These are phyloP conservation scores for Anas capensis DNA, from an alignment of 2,797 vertebrate genomes.

Conservation along the genomic window DNA sequence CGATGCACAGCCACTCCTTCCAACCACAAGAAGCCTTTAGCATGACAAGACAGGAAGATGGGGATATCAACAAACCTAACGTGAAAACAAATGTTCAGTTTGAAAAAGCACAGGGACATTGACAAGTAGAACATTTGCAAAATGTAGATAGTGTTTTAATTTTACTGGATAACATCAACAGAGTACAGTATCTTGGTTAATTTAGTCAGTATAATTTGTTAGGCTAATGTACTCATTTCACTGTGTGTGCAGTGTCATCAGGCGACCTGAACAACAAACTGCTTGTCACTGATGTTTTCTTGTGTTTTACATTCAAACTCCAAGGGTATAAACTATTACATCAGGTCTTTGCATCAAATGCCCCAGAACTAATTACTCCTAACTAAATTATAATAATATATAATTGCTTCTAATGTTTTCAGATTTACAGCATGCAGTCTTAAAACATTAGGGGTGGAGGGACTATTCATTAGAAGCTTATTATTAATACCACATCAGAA, in stretches of 20 bases:
- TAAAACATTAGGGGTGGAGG: not conserved
- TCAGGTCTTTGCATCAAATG: not conserved
- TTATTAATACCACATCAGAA: not conserved
- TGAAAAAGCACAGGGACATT: not conserved
- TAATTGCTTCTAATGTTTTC: not conserved
- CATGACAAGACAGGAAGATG: not conserved
- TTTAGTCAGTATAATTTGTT: not conserved
- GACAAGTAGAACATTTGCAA: not conserved
- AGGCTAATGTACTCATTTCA: not conserved
- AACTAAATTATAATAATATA: not conserved
- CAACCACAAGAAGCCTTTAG: not conserved
- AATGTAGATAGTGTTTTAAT: not conserved
- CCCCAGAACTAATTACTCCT: not conserved
- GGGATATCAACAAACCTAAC: not conserved
- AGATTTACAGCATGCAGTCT: not conserved
- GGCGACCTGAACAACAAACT: not conserved
- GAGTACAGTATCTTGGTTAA: not conserved
- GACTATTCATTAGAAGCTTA: not conserved
- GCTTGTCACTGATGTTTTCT: not conserved
- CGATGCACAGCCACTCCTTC: not conserved
- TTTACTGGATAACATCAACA: not conserved
- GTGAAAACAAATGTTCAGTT: not conserved
- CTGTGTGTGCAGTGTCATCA: not conserved
- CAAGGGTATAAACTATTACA: not conserved
- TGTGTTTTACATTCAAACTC: not conserved